Evolutionary conservation across 1,140 invertebrate species (phyloP), one percentile per base, ranked within the genome.

Genomic region (Onthophagus taurus): DNA sequence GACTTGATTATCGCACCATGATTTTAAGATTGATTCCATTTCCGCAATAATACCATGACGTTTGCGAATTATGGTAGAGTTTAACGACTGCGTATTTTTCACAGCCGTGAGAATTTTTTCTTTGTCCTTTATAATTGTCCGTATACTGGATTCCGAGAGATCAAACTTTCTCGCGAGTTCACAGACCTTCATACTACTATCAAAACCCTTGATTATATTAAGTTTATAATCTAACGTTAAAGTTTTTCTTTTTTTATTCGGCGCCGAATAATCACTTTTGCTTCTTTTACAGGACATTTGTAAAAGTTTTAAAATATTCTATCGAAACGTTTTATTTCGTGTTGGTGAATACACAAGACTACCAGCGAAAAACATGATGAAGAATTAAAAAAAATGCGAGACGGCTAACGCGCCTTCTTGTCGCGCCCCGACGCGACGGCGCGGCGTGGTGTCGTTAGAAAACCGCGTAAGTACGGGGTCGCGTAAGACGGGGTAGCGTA

Each of bases 141-240:
- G 57, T 30, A 56, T 62, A 53, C 60, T 61, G 0, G 66, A 57
- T 50, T 58, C 63, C 2, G 52, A 54, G 16, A 44, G 31, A 13
- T 44, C 31, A 23, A 6, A 44, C 2, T 34, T 44, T 17, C 35
- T 31, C 18, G 31, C 42, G 14, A 44, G 24, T 21, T 42, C 19
- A 31, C 41, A 31, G 8, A 19, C 9, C 18, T 33, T 14, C 12
- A 3, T n/a, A 12, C 12, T 17, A 16, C 12, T 17, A 16, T 33
- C 26, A 14, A 33, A 33, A 33, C 9, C 5, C 12, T 33, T 14
- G 13, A 33, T 3, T 16, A 33, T 12, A 8, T 33, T 33, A 16
- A 14, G n/a, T 33, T 33, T 2, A 16, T 16, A 33, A 16, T 31
- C 30, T 14, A 31, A 31, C 12, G 12, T 31, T 31, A n/a, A n/a